Evolutionary conservation across 2,797 vertebrate species (phyloP), one percentile per base, ranked within the genome.

Genomic region (Hippopotamyrus pictus): DNA sequence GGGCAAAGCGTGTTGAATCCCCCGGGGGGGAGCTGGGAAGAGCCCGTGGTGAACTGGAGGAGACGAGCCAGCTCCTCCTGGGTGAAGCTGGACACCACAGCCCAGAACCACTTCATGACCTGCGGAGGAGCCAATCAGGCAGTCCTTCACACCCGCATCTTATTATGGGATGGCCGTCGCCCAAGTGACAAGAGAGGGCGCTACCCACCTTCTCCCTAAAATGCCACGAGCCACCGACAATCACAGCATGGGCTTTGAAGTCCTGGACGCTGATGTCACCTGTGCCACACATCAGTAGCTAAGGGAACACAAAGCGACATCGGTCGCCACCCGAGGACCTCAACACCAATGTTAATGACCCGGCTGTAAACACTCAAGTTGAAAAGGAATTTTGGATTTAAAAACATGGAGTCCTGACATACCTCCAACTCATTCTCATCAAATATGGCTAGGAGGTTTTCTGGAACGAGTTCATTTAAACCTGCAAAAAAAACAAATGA

Each of bases 41-140:
- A 99, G 88, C 99, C 99, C 0, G 99, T 99, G 88, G 98, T 99
- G 95, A 99, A 99, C 95, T 99, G 99, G 91, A 99, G 96, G 87
- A 99, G 96, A 69, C 98, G 97, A 59, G 99, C 99, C 93, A 99
- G 91, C 93, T 99, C 99, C 91, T 99, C 99, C 94, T 99, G 99
- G 0, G 99, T 99, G 94, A 99, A 97, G 94, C 98, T 99, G 90
- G 98, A 99, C 88, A 99, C 98, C 90, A 99, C 98, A 0, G 98
- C 97, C 99, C 99, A 99, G 95, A 99, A 99, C 99, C 99, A 99
- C 93, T 97, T 97, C 98, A 99, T 99, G 91, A 99, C 99, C 98
- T 99, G 93, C 5, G 53, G 48, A 25, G 50, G 37, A 57, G 33
- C 25, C n/a, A 29, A 54, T 8, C 53, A n/a, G 9, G 17, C 11